A percentile compares a stretch with the other conserved stretches of the same genome.
Evolutionary conservation across 2,113 vertebrate species (phyloP).

Genomic region (Suncus etruscus): DNA sequence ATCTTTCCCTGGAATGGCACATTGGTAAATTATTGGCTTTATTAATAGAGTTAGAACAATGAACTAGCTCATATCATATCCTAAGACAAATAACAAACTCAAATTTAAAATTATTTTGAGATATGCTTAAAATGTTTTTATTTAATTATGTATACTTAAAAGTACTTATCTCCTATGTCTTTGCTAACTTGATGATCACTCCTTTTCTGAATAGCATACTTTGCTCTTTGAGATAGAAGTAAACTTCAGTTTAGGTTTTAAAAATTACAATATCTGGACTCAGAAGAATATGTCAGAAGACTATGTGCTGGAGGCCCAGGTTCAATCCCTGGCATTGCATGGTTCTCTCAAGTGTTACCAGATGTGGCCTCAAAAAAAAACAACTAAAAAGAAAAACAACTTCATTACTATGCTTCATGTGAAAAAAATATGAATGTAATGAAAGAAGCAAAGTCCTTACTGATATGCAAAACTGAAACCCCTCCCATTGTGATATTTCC

Average conservation of each 20-base stretch:
- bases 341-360: no score
- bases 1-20: background rate
- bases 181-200: background rate
- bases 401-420: background rate
- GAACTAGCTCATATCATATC: background rate
- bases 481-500: no score
- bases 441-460: background rate
- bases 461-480: background rate
- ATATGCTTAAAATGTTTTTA: background rate
- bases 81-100: background rate
- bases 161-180: background rate
- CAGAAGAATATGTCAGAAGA: no score
- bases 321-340: no score
- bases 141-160: background rate
- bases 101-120: background rate
- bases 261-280: no score
- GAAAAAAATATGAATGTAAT: background rate
- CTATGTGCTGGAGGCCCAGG: no score
- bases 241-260: background rate
- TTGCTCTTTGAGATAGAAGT: background rate
- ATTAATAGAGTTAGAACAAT: background rate
- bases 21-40: background rate
- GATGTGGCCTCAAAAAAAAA: no score
- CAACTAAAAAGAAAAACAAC: no score
- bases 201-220: background rate